Evolutionary conservation across 2,888 invertebrate species (phyloP), one percentile per base, ranked within the genome.

Genomic region (Deilephila elpenor): DNA sequence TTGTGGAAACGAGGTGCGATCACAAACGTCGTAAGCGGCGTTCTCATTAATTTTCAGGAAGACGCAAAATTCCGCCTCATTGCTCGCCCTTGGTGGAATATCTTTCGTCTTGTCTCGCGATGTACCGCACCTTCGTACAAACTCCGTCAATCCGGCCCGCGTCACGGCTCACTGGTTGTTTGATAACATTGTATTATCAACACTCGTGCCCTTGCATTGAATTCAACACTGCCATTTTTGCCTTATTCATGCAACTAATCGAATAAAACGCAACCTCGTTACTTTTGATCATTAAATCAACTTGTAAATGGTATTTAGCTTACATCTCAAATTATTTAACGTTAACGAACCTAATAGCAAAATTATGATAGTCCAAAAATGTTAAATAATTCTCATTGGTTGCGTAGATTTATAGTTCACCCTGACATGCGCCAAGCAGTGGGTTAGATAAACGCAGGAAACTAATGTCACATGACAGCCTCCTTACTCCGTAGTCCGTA

Each of bases 21-120:
- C 86, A 85, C 85, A 89, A 92, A 91, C 88, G 91, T 89, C 88
- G 86, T 92, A 93, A 91, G 90, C 90, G 93, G 84, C 89, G 85
- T 88, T 88, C 92, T 91, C 93, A 93, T 94, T 93, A 92, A 93
- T 93, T 94, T 93, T 90, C 93, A 89, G 91, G 91, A 93, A 91
- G 93, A 93, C 87, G 89, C 87, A 88, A 92, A 92, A 89, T 89
- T 87, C 88, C 86, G 87, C 88, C 90, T 88, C 86, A 87, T 87
- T 89, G 88, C 88, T 87, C 84, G 85, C 85, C 87, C 85, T 86
- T 88, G 85, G 85, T 88, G 89, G 87, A 92, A 91, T 88, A 86
- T 89, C 89, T 89, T 84, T 89, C 84, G 87, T 85, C 83, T 86
- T 87, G 88, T 90, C 89, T 87, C 56, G n/a, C 56, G n/a, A 17